Percentiles rank a stretch among this genome's conserved stretches.
These are phyloP conservation scores for Calliphora vicina DNA, from an alignment of 1,140 invertebrate genomes.

Conservation along the genomic window DNA sequence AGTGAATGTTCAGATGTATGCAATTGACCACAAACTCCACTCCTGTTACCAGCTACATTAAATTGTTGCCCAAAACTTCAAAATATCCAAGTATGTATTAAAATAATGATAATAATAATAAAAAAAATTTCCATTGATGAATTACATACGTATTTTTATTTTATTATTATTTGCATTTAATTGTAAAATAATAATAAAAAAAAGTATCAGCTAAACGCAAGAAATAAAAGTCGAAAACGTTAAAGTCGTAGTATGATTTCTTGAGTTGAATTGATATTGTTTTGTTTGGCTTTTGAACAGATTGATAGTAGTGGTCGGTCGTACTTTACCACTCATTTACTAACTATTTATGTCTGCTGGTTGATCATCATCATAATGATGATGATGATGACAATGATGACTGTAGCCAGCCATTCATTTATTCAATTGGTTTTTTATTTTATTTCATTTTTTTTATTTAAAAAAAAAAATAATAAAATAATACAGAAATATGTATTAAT, in stretches of 20 bases:
- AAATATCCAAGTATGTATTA: background rate
- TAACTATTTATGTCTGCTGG: too few relatives aligned
- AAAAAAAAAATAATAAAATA: too few relatives aligned
- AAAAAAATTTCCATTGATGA: conserved; percentile 21
- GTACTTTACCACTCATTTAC: too few relatives aligned
- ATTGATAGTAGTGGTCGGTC: too few relatives aligned
- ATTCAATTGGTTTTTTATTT: background rate
- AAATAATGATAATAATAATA: background rate
- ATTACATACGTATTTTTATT: conserved; percentile 23
- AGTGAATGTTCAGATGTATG: too few relatives aligned
- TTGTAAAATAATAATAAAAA: background rate
- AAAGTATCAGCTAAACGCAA: background rate
- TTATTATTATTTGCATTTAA: conserved; percentile 24
- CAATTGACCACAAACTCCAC: background rate
- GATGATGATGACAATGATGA: too few relatives aligned
- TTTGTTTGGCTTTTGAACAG: too few relatives aligned
- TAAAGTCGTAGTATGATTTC: background rate
- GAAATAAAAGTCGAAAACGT: background rate
- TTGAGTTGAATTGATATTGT: background rate
- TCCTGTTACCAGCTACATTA: background rate
- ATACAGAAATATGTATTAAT: background rate
- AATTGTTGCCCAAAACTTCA: background rate
- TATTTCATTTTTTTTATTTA: too few relatives aligned
- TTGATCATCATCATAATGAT: too few relatives aligned
- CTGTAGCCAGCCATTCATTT: background rate